Base-by-base conservation (phyloP, 92 coral and sea anemone genomes). In the Isaurus tuberculatus region DNA sequence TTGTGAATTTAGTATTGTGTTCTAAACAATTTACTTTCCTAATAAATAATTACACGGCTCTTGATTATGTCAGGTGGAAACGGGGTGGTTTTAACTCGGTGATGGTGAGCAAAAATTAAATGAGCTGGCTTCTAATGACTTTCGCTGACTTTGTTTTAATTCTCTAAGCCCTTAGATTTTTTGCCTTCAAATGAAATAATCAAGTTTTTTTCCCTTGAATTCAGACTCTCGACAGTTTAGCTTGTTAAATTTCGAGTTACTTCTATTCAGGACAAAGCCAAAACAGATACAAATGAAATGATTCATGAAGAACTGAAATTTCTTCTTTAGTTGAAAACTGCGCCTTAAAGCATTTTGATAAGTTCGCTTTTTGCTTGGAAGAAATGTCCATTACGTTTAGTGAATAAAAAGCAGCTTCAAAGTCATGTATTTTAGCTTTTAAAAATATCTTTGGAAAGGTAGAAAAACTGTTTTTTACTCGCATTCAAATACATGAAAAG, bases 181-280 rank as follows among this genome's bases (percentile, higher is more conserved):
- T 27, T 32, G 33, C 80, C 32, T 25, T 74, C 51, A 60, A 51
- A 17, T 25, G 22, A 29, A 49, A 20, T 32, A 1, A 14, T 60
- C 40, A 75, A 26, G 20, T 4, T 22, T 27, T 34, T 19, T 28
- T 44, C 11, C 31, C 31, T 34, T 25, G 6, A 17, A 51, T 16
- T 19, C n/a, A 29, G 8, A 57, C 28, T 49, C 34, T 13, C 34
- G 42, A 77, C 19, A 77, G 36, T 22, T 51, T 27, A 17, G 34
- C 2, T 30, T 30, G 14, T 49, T 74, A 74, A 22, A 19, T 49
- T 17, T 43, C 5, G 49, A 57, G 27, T 77, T 44, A 58, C 22
- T 77, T 77, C 70, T 77, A 25, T 36, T 22, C 28, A 33, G 33
- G 64, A 77, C 82, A 77, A 77, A 19, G 82, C 20, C 46, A 77